Evolutionary conservation across 1,140 invertebrate genomes (phyloP).

Genomic region (roundworm (Caenorhabditis elegans)): DNA sequence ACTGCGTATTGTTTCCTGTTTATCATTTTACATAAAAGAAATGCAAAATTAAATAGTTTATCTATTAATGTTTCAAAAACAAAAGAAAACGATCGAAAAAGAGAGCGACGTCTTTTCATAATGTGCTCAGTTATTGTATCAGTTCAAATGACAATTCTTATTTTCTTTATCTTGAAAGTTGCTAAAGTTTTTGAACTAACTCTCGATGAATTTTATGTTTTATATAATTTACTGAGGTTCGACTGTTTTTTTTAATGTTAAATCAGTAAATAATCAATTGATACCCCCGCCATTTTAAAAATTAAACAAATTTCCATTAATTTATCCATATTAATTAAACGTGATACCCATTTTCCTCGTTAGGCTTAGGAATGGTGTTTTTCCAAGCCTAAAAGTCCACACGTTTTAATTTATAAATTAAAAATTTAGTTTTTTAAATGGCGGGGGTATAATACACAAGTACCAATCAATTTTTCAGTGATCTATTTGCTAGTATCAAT

Average conservation of each 20-base stretch:
- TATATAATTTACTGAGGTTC: not conserved
- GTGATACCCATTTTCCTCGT: too few relatives aligned
- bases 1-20: not conserved
- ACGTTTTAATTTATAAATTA: too few relatives aligned
- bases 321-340: too few relatives aligned
- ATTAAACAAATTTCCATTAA: too few relatives aligned
- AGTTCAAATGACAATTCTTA: not conserved
- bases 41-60: not conserved
- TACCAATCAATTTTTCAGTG: not conserved
- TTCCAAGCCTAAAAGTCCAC: too few relatives aligned
- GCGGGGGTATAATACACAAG: too few relatives aligned
- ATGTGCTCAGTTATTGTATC: conserved; percentile 14
- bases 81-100: not conserved
- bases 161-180: not conserved
- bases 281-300: too few relatives aligned
- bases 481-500: conserved; percentile 5
- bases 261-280: too few relatives aligned
- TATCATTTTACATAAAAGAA: not conserved
- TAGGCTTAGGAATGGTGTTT: too few relatives aligned
- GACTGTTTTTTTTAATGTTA: too few relatives aligned
- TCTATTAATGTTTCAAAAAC: not conserved
- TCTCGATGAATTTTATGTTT: conserved; percentile 4
- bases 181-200: not conserved
- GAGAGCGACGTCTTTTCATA: not conserved
- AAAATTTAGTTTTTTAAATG: too few relatives aligned